These are phyloP conservation scores for Chauna torquata DNA, from an alignment of 2,113 vertebrate species.

Conservation along the genomic window DNA sequence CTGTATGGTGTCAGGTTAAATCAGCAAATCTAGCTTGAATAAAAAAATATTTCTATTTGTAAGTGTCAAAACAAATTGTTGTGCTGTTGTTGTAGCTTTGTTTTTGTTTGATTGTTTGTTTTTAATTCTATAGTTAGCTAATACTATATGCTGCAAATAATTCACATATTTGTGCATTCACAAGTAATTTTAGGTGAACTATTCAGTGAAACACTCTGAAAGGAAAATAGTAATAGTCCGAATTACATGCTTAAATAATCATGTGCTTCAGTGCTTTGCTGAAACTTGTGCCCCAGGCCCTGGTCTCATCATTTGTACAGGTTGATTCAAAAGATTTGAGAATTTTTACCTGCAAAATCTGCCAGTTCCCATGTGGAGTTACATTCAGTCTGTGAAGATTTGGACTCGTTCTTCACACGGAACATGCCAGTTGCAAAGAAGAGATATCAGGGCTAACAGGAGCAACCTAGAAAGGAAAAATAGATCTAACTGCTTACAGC, in stretches of 20 bases:
- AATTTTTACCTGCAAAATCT: neutral
- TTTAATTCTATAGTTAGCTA: neutral
- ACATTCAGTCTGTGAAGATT: neutral
- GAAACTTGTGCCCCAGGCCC: neutral
- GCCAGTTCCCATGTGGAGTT: neutral
- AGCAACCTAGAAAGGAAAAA: neutral
- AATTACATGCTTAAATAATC: constrained; percentile 8
- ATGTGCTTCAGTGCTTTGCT: neutral
- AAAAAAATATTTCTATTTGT: neutral
- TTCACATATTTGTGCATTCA: neutral
- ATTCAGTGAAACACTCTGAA: neutral
- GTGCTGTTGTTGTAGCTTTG: neutral
- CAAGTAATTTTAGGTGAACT: neutral
- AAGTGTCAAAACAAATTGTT: neutral
- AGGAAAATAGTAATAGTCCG: neutral
- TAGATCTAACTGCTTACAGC: constrained; percentile 3
- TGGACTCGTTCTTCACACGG: neutral
- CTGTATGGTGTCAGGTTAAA: neutral
- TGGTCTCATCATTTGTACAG: neutral
- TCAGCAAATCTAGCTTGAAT: neutral
- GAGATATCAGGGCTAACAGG: neutral
- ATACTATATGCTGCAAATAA: neutral
- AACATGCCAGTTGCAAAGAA: neutral
- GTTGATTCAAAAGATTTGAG: neutral
- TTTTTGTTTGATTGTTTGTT: neutral